Percentiles rank a stretch among this genome's conserved stretches.
These are phyloP conservation scores for Rhamphomyia laevipes DNA, from an alignment of 2,888 invertebrate species.

Conservation along the genomic window DNA sequence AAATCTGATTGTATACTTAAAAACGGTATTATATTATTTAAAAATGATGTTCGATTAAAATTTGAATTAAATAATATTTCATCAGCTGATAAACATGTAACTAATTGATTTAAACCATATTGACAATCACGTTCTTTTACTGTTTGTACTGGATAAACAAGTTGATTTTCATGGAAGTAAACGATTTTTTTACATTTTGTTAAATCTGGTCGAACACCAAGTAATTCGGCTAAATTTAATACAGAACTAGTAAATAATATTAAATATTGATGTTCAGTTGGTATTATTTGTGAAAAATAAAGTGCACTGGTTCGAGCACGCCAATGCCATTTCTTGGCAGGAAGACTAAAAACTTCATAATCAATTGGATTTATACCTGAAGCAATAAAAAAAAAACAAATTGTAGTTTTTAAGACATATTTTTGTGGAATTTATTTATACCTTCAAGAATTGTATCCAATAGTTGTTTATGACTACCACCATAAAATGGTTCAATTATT, in stretches of 20 bases:
- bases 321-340: slow-evolving; percentile 71
- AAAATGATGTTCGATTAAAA: slow-evolving; percentile 55
- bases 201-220: slow-evolving; percentile 55
- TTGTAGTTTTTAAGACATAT: not conserved
- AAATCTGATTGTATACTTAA: slow-evolving; percentile 55
- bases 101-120: slow-evolving; percentile 63
- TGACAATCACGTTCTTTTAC: slow-evolving; percentile 59
- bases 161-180: slow-evolving; percentile 69
- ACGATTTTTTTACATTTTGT: slow-evolving; percentile 47
- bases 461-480: slow-evolving; percentile 59
- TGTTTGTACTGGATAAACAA: slow-evolving; percentile 54
- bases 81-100: slow-evolving; percentile 57
- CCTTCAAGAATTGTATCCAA: slow-evolving; percentile 42
- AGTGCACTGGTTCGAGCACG: slow-evolving; percentile 51
- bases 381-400: slow-evolving; percentile 11
- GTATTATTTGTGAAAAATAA: slow-evolving; percentile 47
- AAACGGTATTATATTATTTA: slow-evolving; percentile 46
- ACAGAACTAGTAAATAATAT: slow-evolving; percentile 56
- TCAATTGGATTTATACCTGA: slow-evolving; percentile 29
- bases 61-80: slow-evolving; percentile 56
- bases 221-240: slow-evolving; percentile 54
- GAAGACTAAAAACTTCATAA: slow-evolving; percentile 43
- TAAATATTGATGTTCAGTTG: slow-evolving; percentile 41
- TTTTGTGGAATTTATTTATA: slow-evolving; percentile 19
- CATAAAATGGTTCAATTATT: slow-evolving; percentile 59